phyloP scores from a whole-genome alignment of 2,113 vertebrate species.

The Trachemys scripta region DNA sequence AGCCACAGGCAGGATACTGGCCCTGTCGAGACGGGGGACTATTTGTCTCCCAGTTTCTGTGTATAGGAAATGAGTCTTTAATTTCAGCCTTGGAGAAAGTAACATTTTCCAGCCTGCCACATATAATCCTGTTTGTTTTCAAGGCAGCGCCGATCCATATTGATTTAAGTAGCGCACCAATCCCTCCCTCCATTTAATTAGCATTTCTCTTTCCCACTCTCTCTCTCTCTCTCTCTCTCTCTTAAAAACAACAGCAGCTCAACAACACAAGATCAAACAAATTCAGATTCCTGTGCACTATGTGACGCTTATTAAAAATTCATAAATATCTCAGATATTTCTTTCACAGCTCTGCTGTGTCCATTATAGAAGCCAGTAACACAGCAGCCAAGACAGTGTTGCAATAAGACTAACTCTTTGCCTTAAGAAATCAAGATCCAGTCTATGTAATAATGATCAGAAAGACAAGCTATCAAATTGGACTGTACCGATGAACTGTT shows the following conservation, averaged over 20 bases:
- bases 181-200: neutral
- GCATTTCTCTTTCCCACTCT: neutral
- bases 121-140: neutral
- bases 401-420: neutral
- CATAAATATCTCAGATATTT: neutral
- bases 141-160: neutral
- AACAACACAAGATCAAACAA: neutral
- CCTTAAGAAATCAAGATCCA: neutral
- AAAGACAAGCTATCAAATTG: neutral
- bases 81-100: neutral
- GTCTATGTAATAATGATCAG: neutral
- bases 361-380: neutral
- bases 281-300: neutral
- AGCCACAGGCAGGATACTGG: neutral
- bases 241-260: neutral
- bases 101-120: neutral
- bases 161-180: neutral
- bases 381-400: neutral
- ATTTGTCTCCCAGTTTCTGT: neutral
- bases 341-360: neutral
- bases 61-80: neutral
- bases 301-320: neutral
- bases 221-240: neutral
- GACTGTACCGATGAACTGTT: neutral
- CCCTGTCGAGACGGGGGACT: neutral